Evolutionary conservation across 2,113 vertebrate species (phyloP), one percentile per base, ranked within the genome.

Genomic region (Anoura caudifer): DNA sequence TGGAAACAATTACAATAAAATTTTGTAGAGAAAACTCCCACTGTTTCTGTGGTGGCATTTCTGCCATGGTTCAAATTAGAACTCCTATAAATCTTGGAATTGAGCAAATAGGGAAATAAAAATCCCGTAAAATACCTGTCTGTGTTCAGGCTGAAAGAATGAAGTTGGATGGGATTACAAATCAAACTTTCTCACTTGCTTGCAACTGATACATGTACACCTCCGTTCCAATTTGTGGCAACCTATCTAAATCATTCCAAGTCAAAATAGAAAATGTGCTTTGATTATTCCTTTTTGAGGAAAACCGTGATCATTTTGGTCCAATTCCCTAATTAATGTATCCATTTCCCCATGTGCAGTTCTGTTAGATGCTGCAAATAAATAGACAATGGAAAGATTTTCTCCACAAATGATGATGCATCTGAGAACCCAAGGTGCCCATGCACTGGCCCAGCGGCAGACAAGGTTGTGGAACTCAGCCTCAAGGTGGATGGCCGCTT

Each of bases 1-100:
- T 96, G 96, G 94, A 97, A 97, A 91, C 93, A 95, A 97, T 97
- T 97, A 96, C 72, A 94, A 97, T 92, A 95, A 96, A 95, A 67
- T 91, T 96, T 95, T 97, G 94, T 96, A 31, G 77, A 41, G 61
- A 52, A 95, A 95, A 38, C 36, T 12, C 73, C 82, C 73, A 84
- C 91, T 75, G 84, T 85, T 87, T 96, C 77, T 91, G 79, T 76
- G 50, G 93, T 94, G 97, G 41, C 85, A 87, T 97, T 96, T 96
- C 81, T 96, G 61, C 82, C 63, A 38, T 83, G 70, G 85, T 93
- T 97, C 70, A 94, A 89, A 93, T 97, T 97, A 97, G 82, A 94
- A 85, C 38, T 83, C 81, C 73, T 92, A 91, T 97, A 95, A 97
- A 96, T 96, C 95, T 92, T 72, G 63, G 86, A 88, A 89, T 65